These are phyloP conservation scores for Lepidocolaptes lacrymiger DNA, from an alignment of 2,797 vertebrate genomes.

Conservation along the genomic window DNA sequence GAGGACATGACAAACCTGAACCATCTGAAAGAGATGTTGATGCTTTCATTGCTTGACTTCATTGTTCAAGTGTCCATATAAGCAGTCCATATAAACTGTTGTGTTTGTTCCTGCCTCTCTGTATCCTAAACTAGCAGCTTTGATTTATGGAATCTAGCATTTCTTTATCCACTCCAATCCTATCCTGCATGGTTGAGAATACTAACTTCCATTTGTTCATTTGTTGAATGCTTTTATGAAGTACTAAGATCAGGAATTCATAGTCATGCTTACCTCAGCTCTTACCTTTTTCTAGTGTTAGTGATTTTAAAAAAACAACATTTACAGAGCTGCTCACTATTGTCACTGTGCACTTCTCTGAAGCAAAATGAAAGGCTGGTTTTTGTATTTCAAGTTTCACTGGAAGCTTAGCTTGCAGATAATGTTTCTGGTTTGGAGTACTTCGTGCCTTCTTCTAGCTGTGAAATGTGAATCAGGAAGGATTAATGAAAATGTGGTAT, in stretches of 20 bases:
- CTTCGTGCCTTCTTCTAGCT: background rate
- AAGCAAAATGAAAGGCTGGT: background rate
- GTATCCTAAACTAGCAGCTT: background rate
- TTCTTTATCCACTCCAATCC: background rate
- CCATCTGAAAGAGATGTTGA: background rate
- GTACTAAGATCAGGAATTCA: background rate
- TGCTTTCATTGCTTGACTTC: background rate
- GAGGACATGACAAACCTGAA: background rate
- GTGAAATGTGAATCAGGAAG: background rate
- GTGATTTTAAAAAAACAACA: background rate
- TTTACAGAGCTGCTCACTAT: background rate
- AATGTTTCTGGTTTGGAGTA: background rate
- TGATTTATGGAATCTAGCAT: background rate
- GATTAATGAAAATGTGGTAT: background rate
- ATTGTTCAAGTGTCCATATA: background rate
- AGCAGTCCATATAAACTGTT: background rate
- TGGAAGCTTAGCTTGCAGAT: background rate
- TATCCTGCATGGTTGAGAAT: background rate
- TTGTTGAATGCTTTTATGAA: background rate
- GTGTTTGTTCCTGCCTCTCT: background rate
- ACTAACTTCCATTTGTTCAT: background rate
- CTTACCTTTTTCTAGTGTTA: background rate
- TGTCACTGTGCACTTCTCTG: background rate
- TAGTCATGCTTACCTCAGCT: background rate
- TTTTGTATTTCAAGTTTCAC: background rate